Conservation (phyloP, 2,113 vertebrate genomes). For the Amblyornis subalaris region DNA sequence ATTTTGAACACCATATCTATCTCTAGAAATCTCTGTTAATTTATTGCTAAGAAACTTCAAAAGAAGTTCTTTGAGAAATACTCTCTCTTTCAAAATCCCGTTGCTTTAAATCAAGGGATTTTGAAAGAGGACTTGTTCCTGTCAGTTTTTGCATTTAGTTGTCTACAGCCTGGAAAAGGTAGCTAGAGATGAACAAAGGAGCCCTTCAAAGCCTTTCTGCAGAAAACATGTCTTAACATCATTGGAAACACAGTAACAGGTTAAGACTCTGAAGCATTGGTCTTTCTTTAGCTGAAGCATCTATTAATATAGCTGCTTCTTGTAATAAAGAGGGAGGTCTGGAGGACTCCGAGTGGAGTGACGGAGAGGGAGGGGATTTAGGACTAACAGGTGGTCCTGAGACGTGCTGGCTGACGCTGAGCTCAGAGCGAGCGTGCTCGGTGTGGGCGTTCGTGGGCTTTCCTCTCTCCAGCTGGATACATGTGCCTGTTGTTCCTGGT, state of each 20-base stretch:
- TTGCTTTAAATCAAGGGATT: background rate
- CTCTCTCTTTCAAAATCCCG: background rate
- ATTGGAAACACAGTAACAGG: conserved; percentile 4
- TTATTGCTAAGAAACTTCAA: background rate
- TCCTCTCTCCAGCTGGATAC: background rate
- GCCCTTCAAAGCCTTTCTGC: background rate
- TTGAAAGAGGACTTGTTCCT: background rate
- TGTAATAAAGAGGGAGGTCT: conserved; percentile 59
- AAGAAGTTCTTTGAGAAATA: background rate
- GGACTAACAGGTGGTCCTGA: conserved; percentile 71
- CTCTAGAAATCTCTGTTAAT: background rate
- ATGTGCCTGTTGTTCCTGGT: background rate
- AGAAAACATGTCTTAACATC: conserved; percentile 8
- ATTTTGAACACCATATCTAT: background rate
- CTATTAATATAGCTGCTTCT: conserved; percentile 66
- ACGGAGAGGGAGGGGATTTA: conserved; percentile 68
- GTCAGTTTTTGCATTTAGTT: background rate
- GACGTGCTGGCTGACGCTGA: conserved; percentile 50
- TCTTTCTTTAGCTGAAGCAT: conserved; percentile 64
- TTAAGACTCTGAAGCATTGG: conserved; percentile 20
- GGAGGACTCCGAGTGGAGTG: conserved; percentile 31
- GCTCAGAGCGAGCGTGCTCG: conserved; percentile 43
- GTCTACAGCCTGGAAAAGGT: background rate
- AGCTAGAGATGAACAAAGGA: background rate
- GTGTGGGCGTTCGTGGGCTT: background rate